Evolutionary conservation across 2,888 invertebrate genomes (phyloP).

Genomic region (Cataglyphis cursor): DNA sequence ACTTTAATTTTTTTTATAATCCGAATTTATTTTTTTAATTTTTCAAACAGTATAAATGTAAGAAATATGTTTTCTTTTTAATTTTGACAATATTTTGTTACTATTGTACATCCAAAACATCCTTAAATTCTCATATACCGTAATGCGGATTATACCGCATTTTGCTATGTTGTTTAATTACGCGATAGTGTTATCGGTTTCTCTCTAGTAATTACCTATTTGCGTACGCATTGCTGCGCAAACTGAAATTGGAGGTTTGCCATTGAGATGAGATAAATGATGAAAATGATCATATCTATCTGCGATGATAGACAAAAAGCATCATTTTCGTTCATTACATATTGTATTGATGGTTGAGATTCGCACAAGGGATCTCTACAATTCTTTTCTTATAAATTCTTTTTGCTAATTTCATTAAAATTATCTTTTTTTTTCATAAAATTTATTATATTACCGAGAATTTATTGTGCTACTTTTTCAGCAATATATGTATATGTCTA

Average conservation of each 20-base stretch:
- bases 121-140: neutral
- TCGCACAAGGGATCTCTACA: neutral
- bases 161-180: conserved; percentile 31
- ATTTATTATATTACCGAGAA: neutral
- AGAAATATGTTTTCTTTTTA: too few relatives aligned
- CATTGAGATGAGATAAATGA: conserved; percentile 18
- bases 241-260: conserved; percentile 50
- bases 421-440: neutral
- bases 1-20: too few relatives aligned
- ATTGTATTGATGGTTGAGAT: neutral
- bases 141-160: conserved; percentile 6
- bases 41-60: too few relatives aligned
- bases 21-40: too few relatives aligned
- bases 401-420: neutral
- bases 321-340: neutral
- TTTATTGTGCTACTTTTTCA: neutral
- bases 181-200: conserved; percentile 39
- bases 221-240: neutral
- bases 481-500: neutral
- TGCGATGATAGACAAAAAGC: neutral
- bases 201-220: conserved; percentile 43
- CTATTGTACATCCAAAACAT: too few relatives aligned
- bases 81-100: too few relatives aligned
- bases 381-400: neutral
- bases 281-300: neutral